A percentile compares a stretch with the other conserved stretches of the same genome.
Evolutionary conservation across 2,113 vertebrate species (phyloP).

Genomic region (Mustelus asterias): DNA sequence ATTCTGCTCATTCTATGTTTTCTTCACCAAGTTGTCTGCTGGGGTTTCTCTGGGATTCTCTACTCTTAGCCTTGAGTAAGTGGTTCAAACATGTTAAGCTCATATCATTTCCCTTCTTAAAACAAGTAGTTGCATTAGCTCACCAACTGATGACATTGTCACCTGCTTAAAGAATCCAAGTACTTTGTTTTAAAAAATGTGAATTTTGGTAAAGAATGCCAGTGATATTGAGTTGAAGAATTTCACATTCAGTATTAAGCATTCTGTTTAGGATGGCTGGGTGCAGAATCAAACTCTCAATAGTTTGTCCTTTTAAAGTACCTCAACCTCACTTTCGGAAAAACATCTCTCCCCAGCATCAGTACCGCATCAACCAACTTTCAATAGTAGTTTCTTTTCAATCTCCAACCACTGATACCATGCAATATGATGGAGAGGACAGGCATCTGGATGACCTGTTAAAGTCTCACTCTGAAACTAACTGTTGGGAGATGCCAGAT

Average conservation of each 20-base stretch:
- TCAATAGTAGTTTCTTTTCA: background rate
- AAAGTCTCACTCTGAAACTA: background rate
- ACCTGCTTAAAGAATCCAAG: background rate
- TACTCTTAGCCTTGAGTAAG: constrained; percentile 84
- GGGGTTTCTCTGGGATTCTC: constrained; percentile 87
- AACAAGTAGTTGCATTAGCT: background rate
- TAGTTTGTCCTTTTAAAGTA: background rate
- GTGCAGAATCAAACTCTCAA: background rate
- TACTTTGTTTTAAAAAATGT: background rate
- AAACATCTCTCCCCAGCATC: background rate
- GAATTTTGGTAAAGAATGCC: background rate
- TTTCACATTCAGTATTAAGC: background rate
- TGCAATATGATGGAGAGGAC: background rate
- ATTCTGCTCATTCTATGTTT: constrained; percentile 93
- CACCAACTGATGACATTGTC: background rate
- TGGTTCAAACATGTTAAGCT: constrained; percentile 41
- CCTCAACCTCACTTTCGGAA: background rate
- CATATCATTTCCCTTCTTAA: background rate
- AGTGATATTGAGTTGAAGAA: background rate
- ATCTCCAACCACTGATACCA: background rate
- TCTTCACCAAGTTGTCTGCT: constrained; percentile 85
- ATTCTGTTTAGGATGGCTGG: background rate
- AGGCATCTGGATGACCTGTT: background rate
- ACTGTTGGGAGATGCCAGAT: background rate
- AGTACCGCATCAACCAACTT: background rate